phyloP scores from a whole-genome alignment of 2,797 vertebrate species.

The Numenius phaeopus region DNA sequence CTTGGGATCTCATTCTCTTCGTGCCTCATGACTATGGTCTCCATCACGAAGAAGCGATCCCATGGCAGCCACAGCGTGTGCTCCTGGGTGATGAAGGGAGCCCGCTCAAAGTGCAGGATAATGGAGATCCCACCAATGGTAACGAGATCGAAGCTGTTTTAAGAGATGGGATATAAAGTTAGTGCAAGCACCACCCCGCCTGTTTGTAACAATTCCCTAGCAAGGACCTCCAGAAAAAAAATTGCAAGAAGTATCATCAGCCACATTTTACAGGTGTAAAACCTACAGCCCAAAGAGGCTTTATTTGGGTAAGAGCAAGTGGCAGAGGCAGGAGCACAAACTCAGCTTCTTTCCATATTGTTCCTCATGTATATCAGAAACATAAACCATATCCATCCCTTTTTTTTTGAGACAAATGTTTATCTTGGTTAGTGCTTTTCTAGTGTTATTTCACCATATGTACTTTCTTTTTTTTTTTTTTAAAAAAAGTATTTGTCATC shows the following conservation, averaged over 20 bases:
- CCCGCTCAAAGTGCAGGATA: constrained; percentile 92
- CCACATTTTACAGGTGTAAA: not conserved
- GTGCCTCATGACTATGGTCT: constrained; percentile 95
- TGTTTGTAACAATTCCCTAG: not conserved
- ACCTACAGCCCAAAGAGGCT: not conserved
- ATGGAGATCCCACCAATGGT: constrained; percentile 93
- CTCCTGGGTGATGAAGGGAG: constrained; percentile 97
- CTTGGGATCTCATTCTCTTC: constrained; percentile 99
- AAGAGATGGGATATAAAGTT: constrained; percentile 23
- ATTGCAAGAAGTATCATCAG: not conserved
- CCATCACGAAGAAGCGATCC: constrained; percentile 99
- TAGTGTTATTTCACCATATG: not conserved
- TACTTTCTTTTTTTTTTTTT: not conserved
- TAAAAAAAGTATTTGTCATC: not conserved
- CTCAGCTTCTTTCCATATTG: not conserved
- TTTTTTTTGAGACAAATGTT: not conserved
- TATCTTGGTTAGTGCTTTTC: not conserved
- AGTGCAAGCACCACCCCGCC: not conserved
- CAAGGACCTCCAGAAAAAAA: not conserved
- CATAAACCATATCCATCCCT: not conserved
- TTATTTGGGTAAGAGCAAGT: not conserved
- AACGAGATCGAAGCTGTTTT: constrained; percentile 93
- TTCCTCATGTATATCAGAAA: not conserved
- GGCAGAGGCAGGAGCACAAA: not conserved
- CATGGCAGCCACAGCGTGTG: constrained; percentile 97